phyloP scores from a whole-genome alignment of 64 coral and sea anemone genomes.

The Exaiptasia diaphana region DNA sequence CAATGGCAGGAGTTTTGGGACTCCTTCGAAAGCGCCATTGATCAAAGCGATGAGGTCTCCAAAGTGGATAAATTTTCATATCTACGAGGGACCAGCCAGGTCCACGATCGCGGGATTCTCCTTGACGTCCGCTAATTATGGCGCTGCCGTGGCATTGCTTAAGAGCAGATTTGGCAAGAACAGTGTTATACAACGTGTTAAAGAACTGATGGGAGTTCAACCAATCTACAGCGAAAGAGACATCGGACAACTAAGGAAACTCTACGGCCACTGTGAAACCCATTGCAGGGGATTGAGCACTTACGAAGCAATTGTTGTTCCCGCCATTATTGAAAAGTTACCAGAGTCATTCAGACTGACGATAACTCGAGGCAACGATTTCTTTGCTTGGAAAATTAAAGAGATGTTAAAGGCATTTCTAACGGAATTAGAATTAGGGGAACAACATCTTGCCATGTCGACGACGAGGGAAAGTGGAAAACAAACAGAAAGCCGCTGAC shows the following conservation, averaged over 20 bases:
- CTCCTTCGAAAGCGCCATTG: slow-evolving; percentile 21
- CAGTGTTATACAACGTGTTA: not conserved
- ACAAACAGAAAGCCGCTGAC: not conserved
- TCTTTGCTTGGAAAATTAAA: slow-evolving; percentile 29
- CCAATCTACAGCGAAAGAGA: not conserved
- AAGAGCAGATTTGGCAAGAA: slow-evolving; percentile 11
- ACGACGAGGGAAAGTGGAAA: not conserved
- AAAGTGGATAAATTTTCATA: not conserved
- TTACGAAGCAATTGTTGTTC: not conserved
- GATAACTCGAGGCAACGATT: slow-evolving; percentile 43
- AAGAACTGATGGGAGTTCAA: not conserved
- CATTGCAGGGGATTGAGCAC: slow-evolving; percentile 1
- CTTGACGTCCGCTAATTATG: slow-evolving; percentile 28
- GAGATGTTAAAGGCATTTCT: not conserved
- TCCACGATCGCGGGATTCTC: slow-evolving; percentile 21
- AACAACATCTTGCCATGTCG: slow-evolving; percentile 16
- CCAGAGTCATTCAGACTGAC: slow-evolving; percentile 14
- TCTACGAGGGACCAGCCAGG: not conserved
- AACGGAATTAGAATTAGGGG: slow-evolving; percentile 34
- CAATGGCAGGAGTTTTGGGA: slow-evolving; percentile 46
- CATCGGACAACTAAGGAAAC: not conserved
- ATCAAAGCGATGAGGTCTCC: not conserved
- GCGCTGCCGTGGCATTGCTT: slow-evolving; percentile 1
- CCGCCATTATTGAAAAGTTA: not conserved
- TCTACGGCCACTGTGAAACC: slow-evolving; percentile 4